Evolutionary conservation across 2,888 invertebrate species (phyloP), one percentile per base, ranked within the genome.

Genomic region (Phania funesta): DNA sequence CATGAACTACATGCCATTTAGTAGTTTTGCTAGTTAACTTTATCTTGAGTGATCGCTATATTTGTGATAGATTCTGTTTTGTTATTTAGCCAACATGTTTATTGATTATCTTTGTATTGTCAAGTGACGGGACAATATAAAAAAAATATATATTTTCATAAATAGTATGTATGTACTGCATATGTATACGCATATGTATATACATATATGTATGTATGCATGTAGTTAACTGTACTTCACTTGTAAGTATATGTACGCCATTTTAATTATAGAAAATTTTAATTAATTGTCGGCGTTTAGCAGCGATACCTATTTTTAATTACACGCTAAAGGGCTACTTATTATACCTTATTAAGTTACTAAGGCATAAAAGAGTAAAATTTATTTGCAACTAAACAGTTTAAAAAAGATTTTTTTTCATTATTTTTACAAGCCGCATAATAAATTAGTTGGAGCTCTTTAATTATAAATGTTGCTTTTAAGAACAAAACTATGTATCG

Each of bases 391-490:
- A 26, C 6, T 26, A 26, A 6, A 26, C 26, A 6, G 26, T 26
- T 26, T 26, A 26, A 26, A 26, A 26, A 3, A 26, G 6, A 26
- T 26, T 5, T 26, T 26, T 26, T 22, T 48, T 22, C 13, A 4
- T 11, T 44, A 13, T 22, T 52, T 26, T 16, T 26, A 16, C 50
- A 26, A 16, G 24, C 50, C 24, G 24, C 24, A 50, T 50, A 50
- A 26, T 50, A 50, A 50, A 32, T 48, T 46, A n/a, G 18, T 64
- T 48, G 20, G 32, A 29, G 22, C 16, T 16, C 18, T 60, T 26
- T n/a, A 50, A 48, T 50, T 35, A 38, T 46, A 44, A 38, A 38
- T 38, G 22, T 54, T 46, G 62, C 29, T 62, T 62, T 62, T 38
- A 20, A 26, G 6, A 26, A 26, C 6, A 5, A 26, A 38, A n/a